phyloP scores from a whole-genome alignment of 1,140 invertebrate genomes.

The Trissolcus basalis region DNA sequence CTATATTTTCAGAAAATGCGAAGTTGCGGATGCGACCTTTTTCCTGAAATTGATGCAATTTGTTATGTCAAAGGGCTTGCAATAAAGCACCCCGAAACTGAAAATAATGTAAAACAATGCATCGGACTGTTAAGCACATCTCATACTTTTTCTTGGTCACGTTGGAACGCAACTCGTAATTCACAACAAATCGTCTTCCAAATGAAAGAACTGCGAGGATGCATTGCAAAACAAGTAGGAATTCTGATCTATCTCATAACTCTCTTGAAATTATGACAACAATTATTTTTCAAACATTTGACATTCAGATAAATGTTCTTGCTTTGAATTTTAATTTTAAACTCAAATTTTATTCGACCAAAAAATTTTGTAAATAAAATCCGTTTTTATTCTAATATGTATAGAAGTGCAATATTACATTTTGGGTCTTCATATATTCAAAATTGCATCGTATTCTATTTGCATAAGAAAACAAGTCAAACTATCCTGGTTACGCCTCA shows the following conservation, averaged over 20 bases:
- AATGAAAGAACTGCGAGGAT: conserved; percentile 82
- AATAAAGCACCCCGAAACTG: conserved; percentile 84
- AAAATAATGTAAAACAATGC: conserved; percentile 88
- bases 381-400: too few relatives aligned
- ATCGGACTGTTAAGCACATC: conserved; percentile 86
- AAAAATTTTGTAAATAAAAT: too few relatives aligned
- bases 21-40: conserved; percentile 89
- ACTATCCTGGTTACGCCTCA: conserved; percentile 81
- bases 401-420: too few relatives aligned
- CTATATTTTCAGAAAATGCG: conserved; percentile 80
- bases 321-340: too few relatives aligned
- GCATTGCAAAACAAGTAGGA: conserved; percentile 43
- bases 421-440: conserved; percentile 1
- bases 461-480: conserved; percentile 75
- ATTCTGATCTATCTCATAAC: neutral
- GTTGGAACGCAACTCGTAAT: conserved; percentile 84
- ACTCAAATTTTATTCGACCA: too few relatives aligned
- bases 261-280: too few relatives aligned
- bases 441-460: conserved; percentile 16
- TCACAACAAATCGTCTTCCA: conserved; percentile 84
- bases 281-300: too few relatives aligned
- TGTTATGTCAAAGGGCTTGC: conserved; percentile 87
- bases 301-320: too few relatives aligned
- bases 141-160: conserved; percentile 91
- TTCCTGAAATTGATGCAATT: conserved; percentile 89